A percentile compares a stretch with the other conserved stretches of the same genome.
phyloP scores from a whole-genome alignment of 2,888 invertebrate species.

The Leptinotarsa peninsularis region DNA sequence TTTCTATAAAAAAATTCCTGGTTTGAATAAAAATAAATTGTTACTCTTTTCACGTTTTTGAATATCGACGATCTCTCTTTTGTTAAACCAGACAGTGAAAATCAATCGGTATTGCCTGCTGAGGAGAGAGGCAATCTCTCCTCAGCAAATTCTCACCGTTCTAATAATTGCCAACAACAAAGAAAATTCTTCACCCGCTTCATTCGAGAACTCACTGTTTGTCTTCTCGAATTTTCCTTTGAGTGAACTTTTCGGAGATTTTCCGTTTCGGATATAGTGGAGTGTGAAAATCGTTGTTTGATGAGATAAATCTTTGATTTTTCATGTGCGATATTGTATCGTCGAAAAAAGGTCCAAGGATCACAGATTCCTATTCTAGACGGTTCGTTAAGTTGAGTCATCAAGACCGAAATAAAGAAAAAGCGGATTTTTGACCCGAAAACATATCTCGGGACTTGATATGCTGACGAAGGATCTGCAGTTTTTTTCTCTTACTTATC shows the following conservation, averaged over 20 bases:
- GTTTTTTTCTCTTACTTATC: background rate
- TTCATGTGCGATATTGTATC: conserved; percentile 1
- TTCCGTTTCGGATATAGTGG: conserved; percentile 13
- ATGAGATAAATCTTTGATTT: background rate
- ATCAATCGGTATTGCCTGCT: background rate
- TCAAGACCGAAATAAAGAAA: background rate
- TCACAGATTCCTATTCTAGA: background rate
- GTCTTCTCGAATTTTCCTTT: background rate
- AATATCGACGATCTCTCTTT: background rate
- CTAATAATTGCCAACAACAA: background rate
- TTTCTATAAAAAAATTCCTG: no score
- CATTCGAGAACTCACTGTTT: background rate
- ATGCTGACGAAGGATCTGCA: background rate
- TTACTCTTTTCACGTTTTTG: background rate
- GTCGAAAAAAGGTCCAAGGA: background rate
- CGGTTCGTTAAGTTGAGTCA: background rate
- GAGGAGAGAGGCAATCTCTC: no score
- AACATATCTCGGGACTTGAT: background rate
- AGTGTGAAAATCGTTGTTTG: conserved; percentile 16
- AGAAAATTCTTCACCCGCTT: background rate
- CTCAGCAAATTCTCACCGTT: background rate
- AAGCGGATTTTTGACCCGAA: background rate
- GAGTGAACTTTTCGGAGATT: background rate
- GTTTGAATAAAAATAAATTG: no score
- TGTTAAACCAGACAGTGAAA: background rate